Conservation (phyloP, 1,140 invertebrate species). For the Bombyx mandarina region DNA sequence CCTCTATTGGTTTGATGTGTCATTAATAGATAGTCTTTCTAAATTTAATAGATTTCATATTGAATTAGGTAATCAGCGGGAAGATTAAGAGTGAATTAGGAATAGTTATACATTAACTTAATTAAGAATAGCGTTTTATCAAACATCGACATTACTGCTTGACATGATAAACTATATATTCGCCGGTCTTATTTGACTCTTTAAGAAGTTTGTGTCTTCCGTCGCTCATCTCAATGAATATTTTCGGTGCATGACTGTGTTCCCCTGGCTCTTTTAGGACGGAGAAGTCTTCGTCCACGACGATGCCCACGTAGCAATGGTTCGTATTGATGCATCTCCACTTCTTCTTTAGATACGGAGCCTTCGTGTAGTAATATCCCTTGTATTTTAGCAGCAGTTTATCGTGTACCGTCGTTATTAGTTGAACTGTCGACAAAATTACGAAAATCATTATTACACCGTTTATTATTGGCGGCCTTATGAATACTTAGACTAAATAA, state of each 20-base stretch:
- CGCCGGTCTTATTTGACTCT: slow-evolving; percentile 6
- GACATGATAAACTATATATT: slow-evolving; percentile 15
- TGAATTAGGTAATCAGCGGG: too few species aligned
- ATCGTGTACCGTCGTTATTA: slow-evolving; percentile 17
- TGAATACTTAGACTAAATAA: too few species aligned
- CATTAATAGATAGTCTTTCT: too few species aligned
- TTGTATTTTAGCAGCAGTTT: slow-evolving; percentile 17
- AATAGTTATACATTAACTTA: too few species aligned
- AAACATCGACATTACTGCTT: not conserved
- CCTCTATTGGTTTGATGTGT: too few species aligned
- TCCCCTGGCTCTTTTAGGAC: slow-evolving; percentile 14
- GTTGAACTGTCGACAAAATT: slow-evolving; percentile 17
- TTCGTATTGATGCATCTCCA: slow-evolving; percentile 24
- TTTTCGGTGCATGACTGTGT: slow-evolving; percentile 16
- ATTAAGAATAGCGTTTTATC: too few species aligned
- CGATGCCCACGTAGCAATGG: slow-evolving; percentile 13
- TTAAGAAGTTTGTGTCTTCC: slow-evolving; percentile 14
- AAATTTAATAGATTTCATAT: too few species aligned
- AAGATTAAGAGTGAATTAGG: too few species aligned
- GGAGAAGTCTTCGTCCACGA: slow-evolving; percentile 15
- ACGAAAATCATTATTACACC: not conserved
- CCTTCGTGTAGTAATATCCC: slow-evolving; percentile 19
- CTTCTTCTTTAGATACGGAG: slow-evolving; percentile 16
- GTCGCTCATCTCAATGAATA: slow-evolving; percentile 8
- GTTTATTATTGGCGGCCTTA: too few species aligned